phyloP scores from a whole-genome alignment of 2,113 vertebrate genomes.

The Panthera uncia region DNA sequence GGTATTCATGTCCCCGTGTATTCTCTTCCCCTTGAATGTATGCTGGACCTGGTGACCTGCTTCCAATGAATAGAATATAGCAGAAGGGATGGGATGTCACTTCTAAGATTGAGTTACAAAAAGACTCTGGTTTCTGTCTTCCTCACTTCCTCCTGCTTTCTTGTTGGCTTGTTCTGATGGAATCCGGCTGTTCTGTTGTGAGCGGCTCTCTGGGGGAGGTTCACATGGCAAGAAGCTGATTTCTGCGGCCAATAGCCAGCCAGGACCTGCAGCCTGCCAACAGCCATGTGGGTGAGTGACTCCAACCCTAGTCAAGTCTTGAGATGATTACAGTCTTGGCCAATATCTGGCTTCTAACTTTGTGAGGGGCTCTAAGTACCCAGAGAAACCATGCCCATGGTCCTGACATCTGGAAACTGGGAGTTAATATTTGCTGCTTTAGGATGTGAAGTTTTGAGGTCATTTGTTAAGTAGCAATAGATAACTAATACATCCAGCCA shows the following conservation, averaged over 20 bases:
- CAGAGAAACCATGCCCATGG: neutral
- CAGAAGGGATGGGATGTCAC: neutral
- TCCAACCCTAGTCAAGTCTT: neutral
- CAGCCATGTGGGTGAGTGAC: neutral
- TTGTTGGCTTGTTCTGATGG: slow-evolving; percentile 8
- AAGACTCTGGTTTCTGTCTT: neutral
- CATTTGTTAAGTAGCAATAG: neutral
- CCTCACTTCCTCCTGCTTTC: neutral
- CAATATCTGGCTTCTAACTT: neutral
- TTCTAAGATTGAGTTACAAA: slow-evolving; percentile 4
- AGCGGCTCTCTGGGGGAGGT: neutral
- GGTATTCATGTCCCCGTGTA: neutral
- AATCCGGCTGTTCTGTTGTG: neutral
- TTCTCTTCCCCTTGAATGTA: neutral
- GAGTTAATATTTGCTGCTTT: neutral
- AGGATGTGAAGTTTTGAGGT: neutral
- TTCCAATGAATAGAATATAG: neutral
- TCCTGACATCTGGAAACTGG: neutral
- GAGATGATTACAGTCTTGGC: neutral
- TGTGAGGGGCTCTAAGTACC: neutral
- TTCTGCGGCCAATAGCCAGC: neutral
- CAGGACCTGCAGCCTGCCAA: neutral
- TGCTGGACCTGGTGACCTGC: neutral
- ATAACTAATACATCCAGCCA: neutral
- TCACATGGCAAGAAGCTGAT: neutral